These are phyloP conservation scores for Allophyes oxyacanthae DNA, from an alignment of 2,888 invertebrate species.

Conservation along the genomic window DNA sequence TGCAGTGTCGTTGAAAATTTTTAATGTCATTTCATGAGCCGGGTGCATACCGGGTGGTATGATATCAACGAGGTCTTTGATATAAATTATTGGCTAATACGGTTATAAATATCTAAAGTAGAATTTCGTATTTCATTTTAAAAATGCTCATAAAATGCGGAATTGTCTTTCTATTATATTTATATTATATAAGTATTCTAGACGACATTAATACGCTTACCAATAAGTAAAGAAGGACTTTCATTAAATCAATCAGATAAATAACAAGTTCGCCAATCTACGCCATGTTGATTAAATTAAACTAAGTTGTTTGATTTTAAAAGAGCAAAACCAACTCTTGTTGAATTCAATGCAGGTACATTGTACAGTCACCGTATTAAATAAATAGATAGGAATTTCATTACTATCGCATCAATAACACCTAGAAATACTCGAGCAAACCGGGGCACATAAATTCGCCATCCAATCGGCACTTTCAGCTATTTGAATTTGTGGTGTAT, in stretches of 20 bases:
- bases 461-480: slow-evolving; percentile 35
- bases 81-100: too few relatives aligned
- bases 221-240: not conserved
- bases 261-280: slow-evolving; percentile 33
- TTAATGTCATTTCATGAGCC: not conserved
- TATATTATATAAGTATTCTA: too few relatives aligned
- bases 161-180: too few relatives aligned
- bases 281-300: slow-evolving; percentile 13
- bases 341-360: slow-evolving; percentile 23
- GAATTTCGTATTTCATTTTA: too few relatives aligned
- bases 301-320: slow-evolving; percentile 21
- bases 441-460: slow-evolving; percentile 45
- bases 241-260: slow-evolving; percentile 25
- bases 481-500: slow-evolving; percentile 55
- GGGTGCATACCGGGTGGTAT: too few relatives aligned
- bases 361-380: slow-evolving; percentile 14
- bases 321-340: slow-evolving; percentile 22
- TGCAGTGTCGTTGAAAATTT: not conserved
- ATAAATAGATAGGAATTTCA: slow-evolving; percentile 44
- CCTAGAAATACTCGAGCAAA: slow-evolving; percentile 18
- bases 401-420: slow-evolving; percentile 22
- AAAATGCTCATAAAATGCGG: too few relatives aligned
- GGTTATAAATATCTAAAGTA: too few relatives aligned
- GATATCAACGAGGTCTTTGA: slow-evolving; percentile 1
- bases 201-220: too few relatives aligned